Evolutionary conservation across 2,113 vertebrate species (phyloP), one percentile per base, ranked within the genome.

Genomic region (Raja brachyura): DNA sequence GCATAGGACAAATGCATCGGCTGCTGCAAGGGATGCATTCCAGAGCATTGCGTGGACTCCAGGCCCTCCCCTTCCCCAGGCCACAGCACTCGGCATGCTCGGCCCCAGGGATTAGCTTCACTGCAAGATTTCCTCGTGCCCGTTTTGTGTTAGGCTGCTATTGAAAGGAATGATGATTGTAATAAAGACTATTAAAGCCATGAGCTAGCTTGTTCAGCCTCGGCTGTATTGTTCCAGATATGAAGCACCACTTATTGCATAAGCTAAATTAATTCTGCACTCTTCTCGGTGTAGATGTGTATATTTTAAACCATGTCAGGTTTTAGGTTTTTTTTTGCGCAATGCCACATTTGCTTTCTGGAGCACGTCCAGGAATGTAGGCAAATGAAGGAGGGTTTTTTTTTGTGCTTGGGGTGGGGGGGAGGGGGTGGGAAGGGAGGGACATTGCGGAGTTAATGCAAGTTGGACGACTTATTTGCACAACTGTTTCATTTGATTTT

Each of bases 181-280:
- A 54, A 25, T 83, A 54, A 25, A 48, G 20, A 81, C 78, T 81
- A 54, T 22, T 22, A n/a, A 48, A 83, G 48, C 48, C 79, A 56
- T 9, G 39, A 81, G 78, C 39, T 81, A 76, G 28, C 70, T 22
- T 76, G 13, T 76, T 31, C 79, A 56, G 48, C 48, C 79, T n/a
- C 54, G 79, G 79, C 79, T 83, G 79, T 54, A 83, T 22, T 56
- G 20, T 39, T 56, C 22, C 79, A 56, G 79, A 83, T 83, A 56
- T 56, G 79, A 83, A 83, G 48, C 48, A 83, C 79, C 79, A 83
- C 48, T 83, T 56, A 54, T 83, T 83, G 48, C 79, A 83, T 83
- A 83, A 83, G 79, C 79, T 83, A 83, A 83, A 25, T 83, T 56
- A 83, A 56, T 56, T 83, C 79, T 83, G 48, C 79, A 83, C 79